phyloP scores from a whole-genome alignment of 2,113 vertebrate species.

The Salvelinus fontinalis region DNA sequence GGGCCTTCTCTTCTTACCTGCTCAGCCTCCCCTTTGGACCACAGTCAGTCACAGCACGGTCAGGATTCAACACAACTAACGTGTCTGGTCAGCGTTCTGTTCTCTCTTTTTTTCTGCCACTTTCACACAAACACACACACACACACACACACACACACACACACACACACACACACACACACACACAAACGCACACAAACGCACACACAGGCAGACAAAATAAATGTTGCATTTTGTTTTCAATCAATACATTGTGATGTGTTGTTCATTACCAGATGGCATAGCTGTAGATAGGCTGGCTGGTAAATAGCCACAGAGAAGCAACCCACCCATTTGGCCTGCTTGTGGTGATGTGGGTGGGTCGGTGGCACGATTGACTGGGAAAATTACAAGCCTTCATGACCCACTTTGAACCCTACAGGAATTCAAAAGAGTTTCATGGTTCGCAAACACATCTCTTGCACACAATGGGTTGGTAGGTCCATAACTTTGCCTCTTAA shows the following conservation, averaged over 20 bases:
- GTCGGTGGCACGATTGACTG: conserved; percentile 30
- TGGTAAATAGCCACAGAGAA: conserved; percentile 49
- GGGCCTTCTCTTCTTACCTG: conserved; percentile 4
- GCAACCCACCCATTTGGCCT: conserved; percentile 32
- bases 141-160: too few species aligned
- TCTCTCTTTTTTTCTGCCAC: background rate
- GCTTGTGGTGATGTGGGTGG: conserved; percentile 57
- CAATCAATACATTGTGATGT: conserved; percentile 26
- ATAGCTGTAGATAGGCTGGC: conserved; percentile 8
- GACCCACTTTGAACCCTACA: background rate
- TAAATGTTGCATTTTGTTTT: conserved; percentile 15
- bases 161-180: too few species aligned
- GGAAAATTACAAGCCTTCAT: conserved; percentile 51
- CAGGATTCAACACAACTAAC: background rate
- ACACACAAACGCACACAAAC: too few species aligned
- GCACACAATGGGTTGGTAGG: background rate
- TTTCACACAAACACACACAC: too few species aligned
- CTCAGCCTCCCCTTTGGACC: conserved; percentile 29
- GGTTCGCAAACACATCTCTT: background rate
- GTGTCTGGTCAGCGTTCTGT: background rate
- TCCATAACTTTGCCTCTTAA: background rate
- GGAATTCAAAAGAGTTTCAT: background rate
- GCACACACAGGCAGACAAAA: background rate
- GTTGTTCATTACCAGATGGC: conserved; percentile 53
- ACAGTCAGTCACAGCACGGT: conserved; percentile 6